Conservation (phyloP, 2,888 invertebrate genomes). For the Halocaridina rubra region DNA sequence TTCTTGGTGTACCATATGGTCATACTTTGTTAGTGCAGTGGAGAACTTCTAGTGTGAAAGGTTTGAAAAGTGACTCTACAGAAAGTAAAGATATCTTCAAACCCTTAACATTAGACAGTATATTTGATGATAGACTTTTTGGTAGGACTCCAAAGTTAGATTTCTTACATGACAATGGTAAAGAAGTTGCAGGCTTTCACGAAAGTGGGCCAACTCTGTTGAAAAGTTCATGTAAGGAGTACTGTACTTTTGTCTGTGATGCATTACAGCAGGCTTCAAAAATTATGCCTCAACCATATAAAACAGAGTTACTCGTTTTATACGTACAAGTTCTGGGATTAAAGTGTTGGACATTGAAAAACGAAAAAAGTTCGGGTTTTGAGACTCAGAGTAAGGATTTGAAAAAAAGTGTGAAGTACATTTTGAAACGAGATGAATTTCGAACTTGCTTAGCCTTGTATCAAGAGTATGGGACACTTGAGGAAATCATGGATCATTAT, state of each 20-base stretch:
- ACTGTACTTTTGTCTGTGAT: constrained; percentile 36
- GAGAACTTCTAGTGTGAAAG: not conserved
- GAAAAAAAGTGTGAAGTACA: constrained; percentile 51
- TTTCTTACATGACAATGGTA: not conserved
- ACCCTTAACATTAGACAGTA: constrained; percentile 23
- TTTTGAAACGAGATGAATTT: constrained; percentile 49
- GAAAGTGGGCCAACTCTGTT: constrained; percentile 36
- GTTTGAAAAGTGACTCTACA: not conserved
- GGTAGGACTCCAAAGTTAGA: not conserved
- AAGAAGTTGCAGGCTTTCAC: constrained; percentile 34
- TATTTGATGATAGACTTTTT: constrained; percentile 21
- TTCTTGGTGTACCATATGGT: constrained; percentile 65
- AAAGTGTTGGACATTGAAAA: constrained; percentile 18
- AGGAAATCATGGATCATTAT: constrained; percentile 40
- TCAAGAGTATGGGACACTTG: constrained; percentile 53
- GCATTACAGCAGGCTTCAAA: constrained; percentile 27
- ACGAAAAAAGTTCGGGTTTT: not conserved
- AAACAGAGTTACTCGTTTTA: constrained; percentile 4
- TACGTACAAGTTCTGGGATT: constrained; percentile 20
- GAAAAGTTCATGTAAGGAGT: constrained; percentile 24
- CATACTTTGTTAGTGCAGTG: not conserved
- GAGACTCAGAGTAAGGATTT: constrained; percentile 26
- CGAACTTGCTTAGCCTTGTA: constrained; percentile 39
- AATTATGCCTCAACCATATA: not conserved
- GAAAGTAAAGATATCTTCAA: constrained; percentile 3